Evolutionary conservation across 2,888 invertebrate genomes (phyloP).

Genomic region (Resseliella maxima): DNA sequence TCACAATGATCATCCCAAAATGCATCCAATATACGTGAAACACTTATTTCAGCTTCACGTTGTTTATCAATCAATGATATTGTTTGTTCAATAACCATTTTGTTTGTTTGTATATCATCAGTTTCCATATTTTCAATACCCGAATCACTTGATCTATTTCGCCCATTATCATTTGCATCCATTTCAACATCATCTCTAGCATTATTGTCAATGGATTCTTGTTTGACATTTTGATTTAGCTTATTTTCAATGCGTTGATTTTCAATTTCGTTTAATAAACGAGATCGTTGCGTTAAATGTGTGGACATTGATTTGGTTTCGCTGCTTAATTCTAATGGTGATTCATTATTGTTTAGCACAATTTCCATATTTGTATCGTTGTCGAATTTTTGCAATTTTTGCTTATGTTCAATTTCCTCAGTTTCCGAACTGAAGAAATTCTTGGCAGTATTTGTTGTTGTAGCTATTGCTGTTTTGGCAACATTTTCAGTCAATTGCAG

Average conservation of each 20-base stretch:
- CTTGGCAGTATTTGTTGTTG: neutral
- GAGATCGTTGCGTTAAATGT: constrained; percentile 57
- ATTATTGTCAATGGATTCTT: neutral
- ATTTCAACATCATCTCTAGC: neutral
- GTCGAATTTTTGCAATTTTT: constrained; percentile 57
- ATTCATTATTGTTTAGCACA: neutral
- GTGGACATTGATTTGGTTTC: neutral
- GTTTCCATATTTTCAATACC: constrained; percentile 82
- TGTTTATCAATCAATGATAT: constrained; percentile 73
- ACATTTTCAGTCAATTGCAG: neutral
- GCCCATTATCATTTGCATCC: constrained; percentile 64
- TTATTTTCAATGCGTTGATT: constrained; percentile 35
- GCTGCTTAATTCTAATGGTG: neutral
- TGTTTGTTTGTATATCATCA: constrained; percentile 63
- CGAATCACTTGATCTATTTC: constrained; percentile 71
- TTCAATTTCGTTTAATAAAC: constrained; percentile 58
- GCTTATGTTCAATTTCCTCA: constrained; percentile 64
- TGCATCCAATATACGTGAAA: constrained; percentile 78
- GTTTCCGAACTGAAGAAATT: constrained; percentile 59
- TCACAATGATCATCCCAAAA: constrained; percentile 76
- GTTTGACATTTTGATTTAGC: constrained; percentile 43
- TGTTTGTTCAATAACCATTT: neutral
- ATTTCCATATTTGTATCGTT: neutral
- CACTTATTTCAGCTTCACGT: constrained; percentile 74
- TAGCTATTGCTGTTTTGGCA: neutral